These are phyloP conservation scores for Craniophora ligustri DNA, from an alignment of 2,888 invertebrate genomes.

Conservation along the genomic window DNA sequence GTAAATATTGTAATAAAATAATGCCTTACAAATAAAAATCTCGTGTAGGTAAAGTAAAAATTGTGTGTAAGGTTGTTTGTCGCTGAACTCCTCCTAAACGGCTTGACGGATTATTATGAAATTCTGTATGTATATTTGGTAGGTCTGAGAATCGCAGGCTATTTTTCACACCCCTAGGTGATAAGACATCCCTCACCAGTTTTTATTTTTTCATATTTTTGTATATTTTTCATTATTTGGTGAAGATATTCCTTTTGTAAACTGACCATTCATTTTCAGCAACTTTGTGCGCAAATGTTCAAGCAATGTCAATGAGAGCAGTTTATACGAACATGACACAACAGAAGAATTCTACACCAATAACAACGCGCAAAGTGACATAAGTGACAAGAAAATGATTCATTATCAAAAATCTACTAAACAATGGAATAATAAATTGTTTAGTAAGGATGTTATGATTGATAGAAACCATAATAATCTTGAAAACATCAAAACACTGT, in stretches of 20 bases:
- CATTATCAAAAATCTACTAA: conserved; percentile 63
- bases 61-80: too few species aligned
- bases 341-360: conserved; percentile 1
- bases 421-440: conserved; percentile 70
- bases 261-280: conserved; percentile 20
- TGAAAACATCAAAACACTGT: conserved; percentile 71
- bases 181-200: too few species aligned
- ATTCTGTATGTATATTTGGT: too few species aligned
- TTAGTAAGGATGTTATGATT: conserved; percentile 21
- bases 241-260: not conserved
- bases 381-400: conserved; percentile 2
- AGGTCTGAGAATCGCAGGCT: too few species aligned
- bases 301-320: conserved; percentile 2
- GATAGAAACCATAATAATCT: conserved; percentile 42
- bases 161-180: too few species aligned
- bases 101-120: too few species aligned
- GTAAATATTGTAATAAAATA: too few species aligned
- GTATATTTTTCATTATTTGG: too few species aligned
- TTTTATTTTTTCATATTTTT: too few species aligned
- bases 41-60: too few species aligned
- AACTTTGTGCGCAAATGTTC: conserved; percentile 40
- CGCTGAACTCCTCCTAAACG: too few species aligned
- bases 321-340: not conserved
- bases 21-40: too few species aligned
- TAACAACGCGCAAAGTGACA: not conserved